These are phyloP conservation scores for Drosophila bifasciata DNA, from an alignment of 1,140 invertebrate species.

Conservation along the genomic window DNA sequence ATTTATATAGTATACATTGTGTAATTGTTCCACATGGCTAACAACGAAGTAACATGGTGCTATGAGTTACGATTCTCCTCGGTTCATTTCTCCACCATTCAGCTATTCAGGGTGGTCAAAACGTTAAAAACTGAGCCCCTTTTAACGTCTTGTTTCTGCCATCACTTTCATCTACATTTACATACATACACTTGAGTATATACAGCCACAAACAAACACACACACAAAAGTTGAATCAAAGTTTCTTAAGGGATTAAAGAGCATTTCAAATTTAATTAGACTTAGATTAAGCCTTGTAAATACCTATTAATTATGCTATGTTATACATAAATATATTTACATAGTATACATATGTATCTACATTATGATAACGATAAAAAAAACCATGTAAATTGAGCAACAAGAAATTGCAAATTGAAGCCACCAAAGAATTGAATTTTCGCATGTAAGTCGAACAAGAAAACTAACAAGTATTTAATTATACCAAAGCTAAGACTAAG, in stretches of 20 bases:
- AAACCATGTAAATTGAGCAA: conserved; percentile 73
- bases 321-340: conserved; percentile 34
- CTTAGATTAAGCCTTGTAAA: conserved; percentile 53
- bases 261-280: conserved; percentile 52
- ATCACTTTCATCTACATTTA: conserved; percentile 22
- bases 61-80: conserved; percentile 70
- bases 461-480: conserved; percentile 62
- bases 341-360: conserved; percentile 18
- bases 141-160: conserved; percentile 73
- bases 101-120: conserved; percentile 51
- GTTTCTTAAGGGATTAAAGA: conserved; percentile 28
- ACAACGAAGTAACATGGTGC: conserved; percentile 82
- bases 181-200: conserved; percentile 15
- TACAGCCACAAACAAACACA: conserved; percentile 6
- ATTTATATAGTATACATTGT: conserved; percentile 22
- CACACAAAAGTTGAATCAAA: conserved; percentile 35
- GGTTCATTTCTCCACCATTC: conserved; percentile 19
- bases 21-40: conserved; percentile 52
- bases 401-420: conserved; percentile 76
- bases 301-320: conserved; percentile 48
- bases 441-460: conserved; percentile 69
- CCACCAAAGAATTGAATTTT: conserved; percentile 83
- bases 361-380: conserved; percentile 33
- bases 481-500: conserved; percentile 56
- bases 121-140: conserved; percentile 82